Evolutionary conservation across 2,888 invertebrate genomes (phyloP).

Genomic region (Drosophila monieri): DNA sequence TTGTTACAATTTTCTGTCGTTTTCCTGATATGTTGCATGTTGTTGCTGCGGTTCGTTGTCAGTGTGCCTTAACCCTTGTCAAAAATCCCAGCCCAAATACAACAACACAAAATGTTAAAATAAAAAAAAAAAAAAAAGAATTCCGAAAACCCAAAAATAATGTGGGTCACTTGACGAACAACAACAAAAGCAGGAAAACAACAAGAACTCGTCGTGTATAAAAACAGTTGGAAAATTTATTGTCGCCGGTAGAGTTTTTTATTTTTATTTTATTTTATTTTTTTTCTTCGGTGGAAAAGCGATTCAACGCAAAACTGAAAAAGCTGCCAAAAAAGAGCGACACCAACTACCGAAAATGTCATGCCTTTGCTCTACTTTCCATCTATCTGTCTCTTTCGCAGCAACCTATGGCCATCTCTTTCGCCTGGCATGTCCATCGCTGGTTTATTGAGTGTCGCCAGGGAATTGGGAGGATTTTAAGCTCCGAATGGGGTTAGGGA

Average conservation of each 20-base stretch:
- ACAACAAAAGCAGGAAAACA: conserved; percentile 30
- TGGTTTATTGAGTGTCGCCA: conserved; percentile 44
- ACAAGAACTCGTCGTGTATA: conserved; percentile 23
- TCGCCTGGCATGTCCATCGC: conserved; percentile 27
- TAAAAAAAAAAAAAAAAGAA: conserved; percentile 36
- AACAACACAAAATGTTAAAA: conserved; percentile 37
- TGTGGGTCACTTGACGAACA: conserved; percentile 75
- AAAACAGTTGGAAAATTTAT: conserved; percentile 45
- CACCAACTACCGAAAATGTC: conserved; percentile 55
- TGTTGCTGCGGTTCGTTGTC: conserved; percentile 54
- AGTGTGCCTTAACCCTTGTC: conserved; percentile 73
- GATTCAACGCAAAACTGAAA: conserved; percentile 11
- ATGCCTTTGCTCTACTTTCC: conserved; percentile 71
- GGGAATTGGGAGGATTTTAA: conserved; percentile 23
- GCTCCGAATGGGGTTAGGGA: background rate
- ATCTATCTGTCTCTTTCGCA: conserved; percentile 10
- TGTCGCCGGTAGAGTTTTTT: conserved; percentile 40
- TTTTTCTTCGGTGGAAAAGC: conserved; percentile 15
- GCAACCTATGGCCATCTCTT: background rate
- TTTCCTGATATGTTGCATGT: background rate
- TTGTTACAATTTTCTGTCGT: conserved; percentile 39
- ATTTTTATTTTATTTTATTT: too few species aligned
- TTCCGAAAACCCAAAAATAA: conserved; percentile 52
- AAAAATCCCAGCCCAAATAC: conserved; percentile 63
- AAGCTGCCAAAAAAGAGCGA: conserved; percentile 52